Percentiles rank a stretch among this genome's conserved stretches.
phyloP scores from a whole-genome alignment of 2,113 vertebrate genomes.

The Poecile atricapillus region DNA sequence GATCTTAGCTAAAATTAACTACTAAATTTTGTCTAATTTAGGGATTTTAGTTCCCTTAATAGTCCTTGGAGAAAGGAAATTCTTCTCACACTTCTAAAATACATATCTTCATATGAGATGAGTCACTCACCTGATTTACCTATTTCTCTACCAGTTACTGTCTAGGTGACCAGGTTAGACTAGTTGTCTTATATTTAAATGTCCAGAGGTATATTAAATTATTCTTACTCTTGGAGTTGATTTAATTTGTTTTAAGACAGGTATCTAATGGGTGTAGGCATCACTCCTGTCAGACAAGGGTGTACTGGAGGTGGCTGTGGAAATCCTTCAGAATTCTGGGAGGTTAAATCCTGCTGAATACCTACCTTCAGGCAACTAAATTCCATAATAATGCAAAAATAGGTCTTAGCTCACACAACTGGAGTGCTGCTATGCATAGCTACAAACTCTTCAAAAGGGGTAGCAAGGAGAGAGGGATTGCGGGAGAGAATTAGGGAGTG shows the following conservation, averaged over 20 bases:
- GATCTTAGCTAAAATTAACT: neutral
- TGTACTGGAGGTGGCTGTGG: neutral
- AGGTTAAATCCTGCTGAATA: neutral
- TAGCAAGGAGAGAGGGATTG: neutral
- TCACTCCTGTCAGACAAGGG: neutral
- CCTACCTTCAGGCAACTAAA: neutral
- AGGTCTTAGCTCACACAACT: fast-evolving
- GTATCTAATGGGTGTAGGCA: neutral
- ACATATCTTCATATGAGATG: neutral
- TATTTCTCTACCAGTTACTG: neutral
- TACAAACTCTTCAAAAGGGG: neutral
- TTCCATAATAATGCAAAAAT: neutral
- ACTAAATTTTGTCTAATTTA: neutral
- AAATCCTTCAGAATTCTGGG: neutral
- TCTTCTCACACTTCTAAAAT: neutral
- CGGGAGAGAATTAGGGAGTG: neutral
- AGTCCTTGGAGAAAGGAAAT: neutral
- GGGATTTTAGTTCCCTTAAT: neutral
- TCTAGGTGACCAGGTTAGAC: neutral
- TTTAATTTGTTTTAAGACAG: neutral
- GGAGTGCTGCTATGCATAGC: neutral
- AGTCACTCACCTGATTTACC: neutral
- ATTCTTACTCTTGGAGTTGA: neutral
- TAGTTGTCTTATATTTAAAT: neutral
- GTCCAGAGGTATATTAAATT: neutral